Evolutionary conservation across 2,888 invertebrate species (phyloP), one percentile per base, ranked within the genome.

Genomic region (Nephrotoma guestfalica): DNA sequence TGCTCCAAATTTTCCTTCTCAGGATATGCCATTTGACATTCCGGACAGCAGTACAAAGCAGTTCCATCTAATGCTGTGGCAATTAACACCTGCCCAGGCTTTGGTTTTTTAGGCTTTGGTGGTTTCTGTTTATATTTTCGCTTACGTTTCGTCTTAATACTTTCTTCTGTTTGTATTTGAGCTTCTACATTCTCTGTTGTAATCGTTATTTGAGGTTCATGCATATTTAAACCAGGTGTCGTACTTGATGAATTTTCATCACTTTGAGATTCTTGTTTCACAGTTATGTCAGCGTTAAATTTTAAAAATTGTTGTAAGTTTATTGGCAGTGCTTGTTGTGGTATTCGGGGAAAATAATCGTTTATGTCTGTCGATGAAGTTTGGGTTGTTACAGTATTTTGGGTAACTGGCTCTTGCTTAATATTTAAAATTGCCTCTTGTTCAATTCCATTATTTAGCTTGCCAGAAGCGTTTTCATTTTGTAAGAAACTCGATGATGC

Each of bases 111-210:
- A 0, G 96, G 95, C 90, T 95, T 95, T 1, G 95, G 94, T 0
- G 95, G 94, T 90, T 96, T 96, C 92, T 96, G 96, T 93, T 96
- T 96, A 91, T 95, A 95, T 89, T 95, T 95, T 92, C 96, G 95
- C 92, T 96, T 96, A 90, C 95, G 95, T 89, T 95, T 95, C 5
- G 92, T n/a, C 57, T 86, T 86, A 41, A 87, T 87, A 9, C 87
- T 88, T 85, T 86, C 91, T 6, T 90, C 89, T 0, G 89, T 88
- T 71, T 92, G 92, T 1, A 91, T 91, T 86, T 91, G 91, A 45
- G 83, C 47, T 88, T 92, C 92, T 0, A 92, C 91, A 88, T 91
- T 92, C 86, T 92, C 92, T 92, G 86, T 42, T 86, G 45, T 84
- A 41, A 84, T 84, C 7, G 71, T 57, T 42, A 57, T 71, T 15